phyloP scores from a whole-genome alignment of 2,888 invertebrate genomes.

The Drosophila neutralis region DNA sequence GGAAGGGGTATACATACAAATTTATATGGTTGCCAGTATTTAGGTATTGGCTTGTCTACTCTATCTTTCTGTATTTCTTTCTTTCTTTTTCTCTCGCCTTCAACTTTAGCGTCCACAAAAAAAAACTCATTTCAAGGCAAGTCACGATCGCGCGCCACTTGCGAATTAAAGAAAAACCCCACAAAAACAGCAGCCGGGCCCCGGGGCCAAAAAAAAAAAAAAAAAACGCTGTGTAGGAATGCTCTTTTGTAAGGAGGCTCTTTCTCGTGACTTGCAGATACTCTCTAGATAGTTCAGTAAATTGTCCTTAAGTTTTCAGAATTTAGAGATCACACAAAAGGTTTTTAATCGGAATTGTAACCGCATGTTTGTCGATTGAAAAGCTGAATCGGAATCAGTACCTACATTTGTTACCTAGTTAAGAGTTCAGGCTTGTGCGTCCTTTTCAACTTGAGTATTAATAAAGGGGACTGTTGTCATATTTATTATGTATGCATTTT shows the following conservation, averaged over 20 bases:
- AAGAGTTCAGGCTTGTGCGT: too few relatives aligned
- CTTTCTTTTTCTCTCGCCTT: slow-evolving; percentile 18
- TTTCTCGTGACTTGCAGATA: neutral
- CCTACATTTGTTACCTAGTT: too few relatives aligned
- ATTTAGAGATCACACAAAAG: neutral
- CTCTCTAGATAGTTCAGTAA: neutral
- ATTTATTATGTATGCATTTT: too few relatives aligned
- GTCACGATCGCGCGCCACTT: slow-evolving; percentile 72
- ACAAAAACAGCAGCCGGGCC: slow-evolving; percentile 33
- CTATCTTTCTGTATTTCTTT: slow-evolving; percentile 2
- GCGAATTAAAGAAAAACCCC: slow-evolving; percentile 71
- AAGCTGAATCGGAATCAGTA: neutral
- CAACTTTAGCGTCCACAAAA: slow-evolving; percentile 39
- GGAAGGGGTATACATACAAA: neutral
- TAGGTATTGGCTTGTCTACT: neutral
- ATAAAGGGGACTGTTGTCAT: too few relatives aligned
- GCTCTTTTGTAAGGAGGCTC: neutral
- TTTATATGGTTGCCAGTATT: neutral
- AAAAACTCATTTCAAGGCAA: slow-evolving; percentile 67
- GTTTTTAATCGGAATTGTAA: neutral
- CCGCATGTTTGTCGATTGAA: neutral
- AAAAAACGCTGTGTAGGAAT: neutral
- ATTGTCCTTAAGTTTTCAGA: neutral
- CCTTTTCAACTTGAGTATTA: too few relatives aligned
- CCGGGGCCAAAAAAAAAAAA: slow-evolving; percentile 34